Conservation (phyloP, 1,140 invertebrate genomes). For the Temnothorax nylanderi region DNA sequence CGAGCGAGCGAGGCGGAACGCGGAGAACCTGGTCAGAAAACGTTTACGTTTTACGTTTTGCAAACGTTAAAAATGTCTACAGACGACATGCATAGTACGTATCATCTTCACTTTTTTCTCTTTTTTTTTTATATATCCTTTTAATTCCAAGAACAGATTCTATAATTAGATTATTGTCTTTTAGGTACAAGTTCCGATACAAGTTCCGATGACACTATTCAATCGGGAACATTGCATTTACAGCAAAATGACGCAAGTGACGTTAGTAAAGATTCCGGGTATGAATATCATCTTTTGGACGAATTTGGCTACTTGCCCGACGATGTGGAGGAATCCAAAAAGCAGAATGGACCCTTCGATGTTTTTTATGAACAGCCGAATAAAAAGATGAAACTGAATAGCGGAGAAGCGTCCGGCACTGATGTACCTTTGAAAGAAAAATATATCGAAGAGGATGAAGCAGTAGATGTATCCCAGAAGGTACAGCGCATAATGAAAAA, state of each 20-base stretch:
- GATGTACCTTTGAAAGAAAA: not conserved
- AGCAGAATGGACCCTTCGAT: not conserved
- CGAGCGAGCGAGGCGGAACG: not conserved
- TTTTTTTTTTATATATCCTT: not conserved
- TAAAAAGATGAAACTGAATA: not conserved
- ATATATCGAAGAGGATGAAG: not conserved
- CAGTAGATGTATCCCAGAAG: not conserved
- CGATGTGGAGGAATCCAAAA: not conserved
- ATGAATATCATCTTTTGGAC: too few relatives aligned
- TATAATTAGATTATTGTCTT: not conserved
- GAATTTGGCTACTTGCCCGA: too few relatives aligned
- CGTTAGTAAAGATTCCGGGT: too few relatives aligned
- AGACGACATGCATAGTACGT: slow-evolving; percentile 6
- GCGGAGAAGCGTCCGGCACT: not conserved
- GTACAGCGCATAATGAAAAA: slow-evolving; percentile 86
- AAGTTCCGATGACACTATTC: not conserved
- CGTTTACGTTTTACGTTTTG: not conserved
- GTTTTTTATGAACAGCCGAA: too few relatives aligned
- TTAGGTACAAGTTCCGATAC: not conserved
- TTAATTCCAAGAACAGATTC: not conserved
- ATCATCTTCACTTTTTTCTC: not conserved
- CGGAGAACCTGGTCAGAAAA: not conserved
- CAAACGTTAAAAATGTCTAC: not conserved
- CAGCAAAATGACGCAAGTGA: too few relatives aligned
- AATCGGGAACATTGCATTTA: too few relatives aligned